phyloP scores from a whole-genome alignment of 2,888 invertebrate genomes.

The Drosophila neutralis region DNA sequence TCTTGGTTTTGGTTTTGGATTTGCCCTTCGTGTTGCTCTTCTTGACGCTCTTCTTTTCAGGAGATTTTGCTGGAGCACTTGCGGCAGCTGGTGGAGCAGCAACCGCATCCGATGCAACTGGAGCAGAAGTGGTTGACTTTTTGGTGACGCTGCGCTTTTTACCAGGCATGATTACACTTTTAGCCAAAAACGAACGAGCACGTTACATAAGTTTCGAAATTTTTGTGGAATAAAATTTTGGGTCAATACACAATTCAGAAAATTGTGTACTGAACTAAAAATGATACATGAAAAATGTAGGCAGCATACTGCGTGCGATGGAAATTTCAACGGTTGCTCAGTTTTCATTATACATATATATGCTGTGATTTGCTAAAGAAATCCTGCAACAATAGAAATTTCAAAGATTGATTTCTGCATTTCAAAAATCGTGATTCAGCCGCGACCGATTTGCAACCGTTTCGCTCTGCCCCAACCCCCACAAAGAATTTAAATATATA shows the following conservation, averaged over 20 bases:
- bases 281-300: rapidly evolving
- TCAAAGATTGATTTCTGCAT: neutral
- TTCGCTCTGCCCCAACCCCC: conserved; percentile 52
- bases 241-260: conserved; percentile 10
- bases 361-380: neutral
- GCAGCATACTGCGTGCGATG: neutral
- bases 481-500: neutral
- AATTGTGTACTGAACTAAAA: conserved; percentile 19
- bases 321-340: conserved; percentile 28
- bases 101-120: neutral
- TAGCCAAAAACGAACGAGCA: neutral
- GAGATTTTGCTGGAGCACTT: neutral
- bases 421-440: neutral
- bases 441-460: conserved; percentile 40
- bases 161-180: conserved; percentile 29
- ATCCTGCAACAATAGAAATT: neutral
- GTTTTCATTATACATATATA: conserved; percentile 4
- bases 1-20: conserved; percentile 39
- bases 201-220: conserved; percentile 23
- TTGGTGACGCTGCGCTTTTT: conserved; percentile 44
- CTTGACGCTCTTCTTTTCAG: conserved; percentile 22
- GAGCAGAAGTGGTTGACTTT: neutral
- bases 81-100: neutral
- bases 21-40: conserved; percentile 38
- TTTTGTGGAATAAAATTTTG: conserved; percentile 13